Evolutionary conservation across 2,797 vertebrate genomes (phyloP), one percentile per base, ranked within the genome.

Genomic region (Labeo calbasu): DNA sequence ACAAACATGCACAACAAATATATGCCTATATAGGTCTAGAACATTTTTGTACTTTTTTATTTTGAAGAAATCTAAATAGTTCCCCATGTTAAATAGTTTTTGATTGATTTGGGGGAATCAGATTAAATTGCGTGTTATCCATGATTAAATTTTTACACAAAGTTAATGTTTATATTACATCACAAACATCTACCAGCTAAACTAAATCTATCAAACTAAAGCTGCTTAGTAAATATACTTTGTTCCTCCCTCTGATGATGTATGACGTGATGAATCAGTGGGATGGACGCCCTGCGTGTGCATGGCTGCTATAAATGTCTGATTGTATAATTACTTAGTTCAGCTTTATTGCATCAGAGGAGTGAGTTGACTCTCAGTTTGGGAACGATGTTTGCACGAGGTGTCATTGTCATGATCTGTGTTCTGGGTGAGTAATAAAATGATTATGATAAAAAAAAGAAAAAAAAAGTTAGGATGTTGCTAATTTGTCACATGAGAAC

Each of bases 381-480:
- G 0, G 10, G n/a, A 77, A 77, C 0, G 48, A 71, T 80, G 81
- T 50, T 83, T 46, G 15, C 50, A 40, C 51, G 23, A 2, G 5
- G 82, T 11, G 4, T 66, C 59, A 15, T 87, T 1, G 55, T 79
- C 5, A 43, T 89, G 2, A 23, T 89, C 51, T 85, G 70, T 70
- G 68, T 89, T 23, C 61, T 66, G 14, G 86, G 89, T 88, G 72
- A 90, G 86, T 87, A 1, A 76, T 25, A 36, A 17, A 15, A 28
- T n/a, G 6, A 15, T 55, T 69, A 61, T 25, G 12, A 61, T 61
- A 25, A 25, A 25, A 25, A 0, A 13, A 23, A 13, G 23, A 32
- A 32, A 40, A 36, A 25, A 23, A 51, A 43, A 43, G 2, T 28
- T 72, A 19, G 2, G 0, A 82, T 23, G 1, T 19, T 77, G 25